Base-by-base conservation (phyloP, 1,140 invertebrate species). In the Bombus confusus region DNA sequence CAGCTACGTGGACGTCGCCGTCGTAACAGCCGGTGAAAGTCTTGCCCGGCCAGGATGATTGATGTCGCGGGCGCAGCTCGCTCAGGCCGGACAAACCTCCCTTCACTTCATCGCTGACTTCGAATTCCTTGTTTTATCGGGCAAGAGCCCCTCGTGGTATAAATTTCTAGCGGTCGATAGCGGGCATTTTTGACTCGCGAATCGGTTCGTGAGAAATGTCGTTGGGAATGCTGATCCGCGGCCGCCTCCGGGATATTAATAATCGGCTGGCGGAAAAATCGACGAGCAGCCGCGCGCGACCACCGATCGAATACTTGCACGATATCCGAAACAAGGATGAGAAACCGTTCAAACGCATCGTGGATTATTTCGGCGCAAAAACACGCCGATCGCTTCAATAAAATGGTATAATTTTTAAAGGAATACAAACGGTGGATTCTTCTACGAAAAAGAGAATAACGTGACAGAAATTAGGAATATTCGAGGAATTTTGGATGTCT, bases 1-100 rank as follows among this genome's bases (percentile, higher is more conserved):
- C 59, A 52, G 64, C 72, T 79, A 62, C 76, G 73, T 77, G 72
- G 79, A 80, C 83, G 68, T 83, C 76, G 86, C 83, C 87, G 80
- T 81, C 69, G 86, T 78, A 87, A 86, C 86, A 69, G 78, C 75
- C 78, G 86, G 90, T 90, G 88, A 89, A 91, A 91, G 89, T 92
- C 85, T 79, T 72, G 85, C 78, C 71, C 66, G 68, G 66, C 86
- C 89, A 83, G 86, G 88, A 90, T 90, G 89, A 90, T 90, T 90
- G 88, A 90, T 90, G 88, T 88, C 88, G 84, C 83, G 68, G 81
- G 85, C 75, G 82, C 71, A 86, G 84, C 82, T 68, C 64, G 88
- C 73, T 83, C 52, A 80, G 74, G 52, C 81, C 52, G 82, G 72
- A 83, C 88, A 90, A 90, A 87, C 88, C 88, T 90, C 89, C 89